Percentiles rank a stretch among this genome's conserved stretches.
These are phyloP conservation scores for Chiridota heheva DNA, from an alignment of 35 echinoderm and acorn worm species.

Conservation along the genomic window DNA sequence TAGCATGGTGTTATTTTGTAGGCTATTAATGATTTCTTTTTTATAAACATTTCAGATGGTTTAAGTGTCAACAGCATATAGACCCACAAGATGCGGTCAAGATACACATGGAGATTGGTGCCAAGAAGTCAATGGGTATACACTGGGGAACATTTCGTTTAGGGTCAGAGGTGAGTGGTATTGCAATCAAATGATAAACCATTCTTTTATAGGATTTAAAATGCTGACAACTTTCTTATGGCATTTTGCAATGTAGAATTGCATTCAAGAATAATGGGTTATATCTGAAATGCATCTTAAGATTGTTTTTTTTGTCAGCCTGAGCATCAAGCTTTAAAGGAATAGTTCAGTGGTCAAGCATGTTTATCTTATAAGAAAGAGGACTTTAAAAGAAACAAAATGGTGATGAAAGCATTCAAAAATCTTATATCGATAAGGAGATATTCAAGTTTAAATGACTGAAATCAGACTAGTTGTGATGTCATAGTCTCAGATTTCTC, in stretches of 20 bases:
- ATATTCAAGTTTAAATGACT: too few relatives aligned
- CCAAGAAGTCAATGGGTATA: conserved; percentile 73
- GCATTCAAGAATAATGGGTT: background rate
- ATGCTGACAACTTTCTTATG: background rate
- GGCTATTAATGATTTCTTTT: too few relatives aligned
- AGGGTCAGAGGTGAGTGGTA: conserved; percentile 72
- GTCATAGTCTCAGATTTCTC: too few relatives aligned
- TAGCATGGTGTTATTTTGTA: too few relatives aligned
- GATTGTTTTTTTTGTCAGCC: background rate
- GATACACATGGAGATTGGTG: conserved; percentile 72
- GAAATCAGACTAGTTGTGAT: too few relatives aligned
- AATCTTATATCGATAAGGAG: too few relatives aligned
- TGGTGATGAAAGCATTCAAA: too few relatives aligned
- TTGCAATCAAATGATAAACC: background rate
- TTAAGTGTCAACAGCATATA: conserved; percentile 64
- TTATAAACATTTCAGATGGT: too few relatives aligned
- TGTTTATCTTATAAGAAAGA: too few relatives aligned
- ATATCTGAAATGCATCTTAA: background rate
- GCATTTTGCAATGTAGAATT: background rate
- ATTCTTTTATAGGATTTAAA: background rate
- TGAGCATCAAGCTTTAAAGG: background rate
- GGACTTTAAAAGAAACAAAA: too few relatives aligned
- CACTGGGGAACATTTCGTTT: conserved; percentile 95
- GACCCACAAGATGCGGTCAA: conserved; percentile 79
- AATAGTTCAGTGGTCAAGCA: background rate